Base-by-base conservation (phyloP, 2,113 vertebrate species). In the Aleadryas rufinucha region DNA sequence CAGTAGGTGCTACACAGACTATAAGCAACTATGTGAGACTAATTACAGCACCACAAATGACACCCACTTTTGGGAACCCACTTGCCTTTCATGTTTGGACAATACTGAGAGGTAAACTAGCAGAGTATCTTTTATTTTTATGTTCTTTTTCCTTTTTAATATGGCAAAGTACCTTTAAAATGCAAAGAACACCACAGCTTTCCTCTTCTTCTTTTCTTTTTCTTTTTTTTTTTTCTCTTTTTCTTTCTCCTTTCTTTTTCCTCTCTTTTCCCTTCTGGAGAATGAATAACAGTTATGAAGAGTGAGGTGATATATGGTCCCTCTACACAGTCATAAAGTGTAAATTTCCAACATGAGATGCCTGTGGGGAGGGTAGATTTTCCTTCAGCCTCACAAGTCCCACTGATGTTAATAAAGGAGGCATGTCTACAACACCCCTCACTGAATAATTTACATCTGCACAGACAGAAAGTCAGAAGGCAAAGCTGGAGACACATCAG, bases 401-500 rank as follows among this genome's bases (percentile, higher is more conserved):
- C 44, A 59, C 87, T 93, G 89, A 94, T 22, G 3, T 95, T 97
- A 96, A 97, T 94, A 93, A 96, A 94, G 85, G 72, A 96, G 79
- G 96, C 87, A 91, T 88, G 92, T 92, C 94, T 92, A 44, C 84
- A 95, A 63, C 87, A 92, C 91, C 87, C 87, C 37, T 96, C 18
- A 2, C 74, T 89, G 91, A 95, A 96, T 96, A 96, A 97, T 97
- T 96, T 96, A 96, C 90, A 85, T 94, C 85, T 94, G 94, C 81
- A 84, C 64, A 93, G 90, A 79, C 52, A 77, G 56, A 93, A 83
- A 94, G 93, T 94, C 80, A 95, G 81, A 92, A 96, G 70, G 87
- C 93, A 91, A 86, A 93, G 68, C 86, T 95, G 94, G 93, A 97
- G 85, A 93, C 85, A 95, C 92, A 97, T 94, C 95, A 97, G 81